Base-by-base conservation (phyloP, 2,113 vertebrate species). In the Charina bottae region DNA sequence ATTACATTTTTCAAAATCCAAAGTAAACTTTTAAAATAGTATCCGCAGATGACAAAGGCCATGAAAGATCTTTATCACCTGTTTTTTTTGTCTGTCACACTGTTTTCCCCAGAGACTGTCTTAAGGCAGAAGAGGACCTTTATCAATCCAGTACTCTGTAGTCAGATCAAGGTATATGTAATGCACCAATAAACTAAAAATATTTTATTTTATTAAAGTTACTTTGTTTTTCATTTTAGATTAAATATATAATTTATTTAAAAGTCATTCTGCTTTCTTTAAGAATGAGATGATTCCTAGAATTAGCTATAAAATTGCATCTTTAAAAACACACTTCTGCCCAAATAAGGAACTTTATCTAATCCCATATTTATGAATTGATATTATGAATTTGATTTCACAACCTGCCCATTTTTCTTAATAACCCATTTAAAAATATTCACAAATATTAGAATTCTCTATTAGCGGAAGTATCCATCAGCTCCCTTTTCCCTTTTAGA, bases 221-320 rank as follows among this genome's bases (percentile, higher is more conserved):
- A 89, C 60, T 84, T 89, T 89, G 87, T 42, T 87, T 87, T 78
- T 12, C 60, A 55, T 92, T 89, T 92, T 92, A 89, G 83, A 92
- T 89, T 87, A 87, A 92, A 72, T 89, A 64, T 89, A 84, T 60
- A 89, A n/a, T 62, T 89, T 89, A 92, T 92, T 89, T 92, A 62
- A 92, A 89, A 85, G 15, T 17, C 87, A 85, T 58, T 62, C 78
- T 64, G 46, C n/a, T 88, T 87, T 85, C n/a, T 89, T 83, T 89
- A 64, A 84, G 37, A 85, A 42, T 62, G 13, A 21, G n/a, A 62
- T 7, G 46, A 42, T 54, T 84, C 21, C 72, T 55, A 64, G 17
- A n/a, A 42, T 54, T 92, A 19, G 64, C 21, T 87, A 68, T 53
- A 87, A 83, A 28, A 56, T 42, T 54, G 0, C 15, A 78, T 78